Base-by-base conservation (phyloP, 1,140 invertebrate genomes). In the Calephelis virginiensis region DNA sequence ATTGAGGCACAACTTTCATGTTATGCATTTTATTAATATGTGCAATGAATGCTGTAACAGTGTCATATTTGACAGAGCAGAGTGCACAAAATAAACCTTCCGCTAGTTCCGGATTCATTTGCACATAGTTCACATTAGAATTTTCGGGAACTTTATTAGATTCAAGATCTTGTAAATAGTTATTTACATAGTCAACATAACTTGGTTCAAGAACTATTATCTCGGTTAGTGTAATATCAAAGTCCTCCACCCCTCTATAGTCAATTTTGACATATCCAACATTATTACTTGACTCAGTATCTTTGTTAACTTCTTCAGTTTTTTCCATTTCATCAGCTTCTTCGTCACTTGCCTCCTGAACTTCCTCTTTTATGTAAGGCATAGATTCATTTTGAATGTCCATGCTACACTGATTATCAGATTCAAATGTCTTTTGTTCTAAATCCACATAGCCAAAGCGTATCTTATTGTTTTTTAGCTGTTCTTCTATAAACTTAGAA, bases 21-120 rank as follows among this genome's bases (percentile, higher is more conserved):
- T 71, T 77, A 70, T 92, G 91, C 73, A 86, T 83, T 72, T 89
- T 92, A 11, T 67, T 74, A 73, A 91, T 81, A 61, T 92, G 91
- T 17, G 68, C 69, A 0, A 69, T 69, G 64, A 89, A 86, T 17
- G 71, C 64, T n/a, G 76, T 68, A 8, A 77, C 61, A 59, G 68
- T 81, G 63, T 74, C 73, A 53, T 76, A 80, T 40, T 71, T 78
- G 8, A 69, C 71, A 64, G 81, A 77, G 63, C 90, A 92, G 17
- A 91, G 45, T 6, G 76, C 64, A 73, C 90, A 91, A 1, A 72
- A 69, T 40, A 88, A 62, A 62, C 81, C 79, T 38, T 71, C 66
- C n/a, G 63, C 53, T 13, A 72, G 50, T 67, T 82, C 81, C 37
- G 69, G 48, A 66, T 78, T 81, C 13, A 65, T 64, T 61, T 72